These are phyloP conservation scores for Phrynosoma blainvillii DNA, from an alignment of 2,113 vertebrate species.

Conservation along the genomic window DNA sequence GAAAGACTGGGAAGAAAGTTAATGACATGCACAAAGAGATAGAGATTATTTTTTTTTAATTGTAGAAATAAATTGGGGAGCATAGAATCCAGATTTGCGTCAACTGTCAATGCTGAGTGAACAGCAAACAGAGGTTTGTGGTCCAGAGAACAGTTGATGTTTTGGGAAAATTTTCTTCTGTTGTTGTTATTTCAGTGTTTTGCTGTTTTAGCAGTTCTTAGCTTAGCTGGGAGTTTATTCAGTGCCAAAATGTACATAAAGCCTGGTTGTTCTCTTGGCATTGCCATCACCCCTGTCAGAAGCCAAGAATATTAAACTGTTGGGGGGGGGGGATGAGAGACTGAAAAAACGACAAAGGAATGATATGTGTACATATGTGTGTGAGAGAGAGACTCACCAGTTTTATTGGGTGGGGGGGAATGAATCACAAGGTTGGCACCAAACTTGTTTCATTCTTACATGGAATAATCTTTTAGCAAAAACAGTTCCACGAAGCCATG, in stretches of 20 bases:
- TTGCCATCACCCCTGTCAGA: conserved; percentile 8
- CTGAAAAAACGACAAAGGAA: background rate
- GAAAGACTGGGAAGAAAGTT: conserved; percentile 21
- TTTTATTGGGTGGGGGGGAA: background rate
- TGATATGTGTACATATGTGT: background rate
- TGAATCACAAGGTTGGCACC: background rate
- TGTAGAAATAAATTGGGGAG: background rate
- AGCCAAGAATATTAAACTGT: conserved; percentile 2
- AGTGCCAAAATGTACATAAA: conserved; percentile 19
- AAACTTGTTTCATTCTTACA: background rate
- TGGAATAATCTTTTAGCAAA: background rate
- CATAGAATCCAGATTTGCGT: conserved; percentile 14
- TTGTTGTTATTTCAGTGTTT: conserved; percentile 26
- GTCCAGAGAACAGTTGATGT: conserved; percentile 9
- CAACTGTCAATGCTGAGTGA: background rate
- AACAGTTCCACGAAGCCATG: background rate
- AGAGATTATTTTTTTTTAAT: background rate
- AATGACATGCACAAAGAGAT: conserved; percentile 1
- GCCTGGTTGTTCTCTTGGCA: conserved; percentile 5
- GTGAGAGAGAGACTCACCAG: background rate
- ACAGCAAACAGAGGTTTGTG: background rate
- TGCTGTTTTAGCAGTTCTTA: conserved; percentile 26
- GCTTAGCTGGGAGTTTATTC: conserved; percentile 11
- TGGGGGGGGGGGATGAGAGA: background rate
- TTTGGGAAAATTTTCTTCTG: conserved; percentile 10